Base-by-base conservation (phyloP, 2,888 invertebrate genomes). In the Perithous albicinctus region DNA sequence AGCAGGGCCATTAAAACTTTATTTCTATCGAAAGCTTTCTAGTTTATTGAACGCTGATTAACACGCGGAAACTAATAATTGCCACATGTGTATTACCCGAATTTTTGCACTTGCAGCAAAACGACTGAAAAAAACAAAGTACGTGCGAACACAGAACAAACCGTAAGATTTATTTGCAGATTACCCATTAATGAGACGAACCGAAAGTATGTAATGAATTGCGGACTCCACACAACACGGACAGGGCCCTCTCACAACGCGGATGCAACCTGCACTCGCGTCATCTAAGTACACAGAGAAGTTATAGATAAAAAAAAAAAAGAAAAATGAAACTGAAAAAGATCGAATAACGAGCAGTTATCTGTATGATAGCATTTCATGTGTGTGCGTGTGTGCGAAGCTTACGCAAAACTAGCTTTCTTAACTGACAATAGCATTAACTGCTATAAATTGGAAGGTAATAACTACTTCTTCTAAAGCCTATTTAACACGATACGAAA, bases 401-500 rank as follows among this genome's bases (percentile, higher is more conserved):
- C 76, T 64, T 69, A 74, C 43, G 46, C 78, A 32, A 56, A 74
- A 46, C 78, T 78, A 81, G 78, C 69, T 85, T 82, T 83, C 76
- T 74, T 83, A 73, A 84, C 85, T 59, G 76, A 77, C 80, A 67
- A 74, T 67, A 74, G 77, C 80, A 72, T 59, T 23, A 66, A 46
- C 70, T 54, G 72, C 75, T 75, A 75, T 70, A 26, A 46, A 56
- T 75, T 83, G 81, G 66, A 48, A 61, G 70, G 29, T 81, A 76
- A n/a, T n/a, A 77, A 76, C 43, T 72, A 61, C 78, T 80, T 74
- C 83, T 82, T 83, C 74, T 67, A 80, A 85, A 82, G 79, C 85
- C 84, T 85, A 83, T 82, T 83, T 87, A 79, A 76, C 86, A 85
- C 74, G 64, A 51, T 79, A 74, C 67, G 73, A 72, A 78, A 74